phyloP scores from a whole-genome alignment of 2,888 invertebrate species.

The Octonoba sinensis region DNA sequence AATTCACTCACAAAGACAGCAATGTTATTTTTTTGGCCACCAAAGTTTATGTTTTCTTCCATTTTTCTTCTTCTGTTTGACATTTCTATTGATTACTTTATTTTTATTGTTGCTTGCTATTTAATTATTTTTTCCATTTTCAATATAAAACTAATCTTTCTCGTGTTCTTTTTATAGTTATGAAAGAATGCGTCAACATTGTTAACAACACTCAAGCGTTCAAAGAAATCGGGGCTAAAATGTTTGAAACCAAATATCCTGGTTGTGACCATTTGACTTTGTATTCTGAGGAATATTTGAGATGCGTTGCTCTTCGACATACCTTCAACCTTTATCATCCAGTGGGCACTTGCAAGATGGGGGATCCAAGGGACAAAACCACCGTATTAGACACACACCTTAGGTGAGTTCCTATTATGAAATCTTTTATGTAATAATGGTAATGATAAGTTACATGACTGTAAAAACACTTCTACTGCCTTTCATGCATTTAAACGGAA shows the following conservation, averaged over 20 bases:
- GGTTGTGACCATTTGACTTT: conserved; percentile 50
- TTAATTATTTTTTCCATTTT: no score
- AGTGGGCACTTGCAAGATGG: conserved; percentile 75
- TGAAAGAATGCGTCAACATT: conserved; percentile 56
- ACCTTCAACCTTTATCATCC: conserved; percentile 73
- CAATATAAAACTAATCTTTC: no score
- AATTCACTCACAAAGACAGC: no score
- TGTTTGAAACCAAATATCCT: conserved; percentile 58
- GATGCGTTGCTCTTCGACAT: conserved; percentile 50
- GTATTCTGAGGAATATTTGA: conserved; percentile 54
- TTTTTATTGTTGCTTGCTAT: no score
- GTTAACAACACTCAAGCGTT: conserved; percentile 46
- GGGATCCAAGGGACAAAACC: conserved; percentile 69
- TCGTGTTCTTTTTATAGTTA: conserved; percentile 23
- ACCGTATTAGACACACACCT: conserved; percentile 73
- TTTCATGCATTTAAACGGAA: no score
- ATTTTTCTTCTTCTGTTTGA: no score
- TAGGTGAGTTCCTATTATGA: conserved; percentile 11
- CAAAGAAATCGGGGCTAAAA: conserved; percentile 36
- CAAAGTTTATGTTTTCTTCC: no score
- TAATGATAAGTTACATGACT: no score
- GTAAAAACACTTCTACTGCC: no score
- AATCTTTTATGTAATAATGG: neutral
- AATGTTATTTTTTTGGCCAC: no score
- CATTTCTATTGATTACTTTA: no score